phyloP scores from a whole-genome alignment of 1,140 invertebrate species.

The Pachyrhynchus sulphureomaculatus region DNA sequence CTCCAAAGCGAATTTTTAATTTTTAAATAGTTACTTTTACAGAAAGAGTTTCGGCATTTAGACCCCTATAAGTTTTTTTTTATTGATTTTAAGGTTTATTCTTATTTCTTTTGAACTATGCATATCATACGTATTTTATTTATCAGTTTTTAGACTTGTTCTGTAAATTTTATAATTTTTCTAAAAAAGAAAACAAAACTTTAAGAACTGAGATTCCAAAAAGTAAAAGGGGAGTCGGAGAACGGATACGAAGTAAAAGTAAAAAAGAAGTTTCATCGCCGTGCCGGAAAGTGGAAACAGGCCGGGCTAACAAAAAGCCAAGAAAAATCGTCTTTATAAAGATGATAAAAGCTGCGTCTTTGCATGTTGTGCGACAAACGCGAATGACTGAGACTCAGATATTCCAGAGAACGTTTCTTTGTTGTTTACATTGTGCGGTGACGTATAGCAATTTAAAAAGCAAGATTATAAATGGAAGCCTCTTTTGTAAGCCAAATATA shows the following conservation, averaged over 20 bases:
- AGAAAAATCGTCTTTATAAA: conserved; percentile 52
- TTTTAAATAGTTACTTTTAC: too few relatives aligned
- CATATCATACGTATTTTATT: too few relatives aligned
- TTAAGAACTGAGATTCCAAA: too few relatives aligned
- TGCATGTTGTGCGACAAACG: conserved; percentile 50
- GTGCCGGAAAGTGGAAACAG: conserved; percentile 43
- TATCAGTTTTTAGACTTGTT: too few relatives aligned
- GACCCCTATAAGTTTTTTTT: too few relatives aligned
- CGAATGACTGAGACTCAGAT: conserved; percentile 49
- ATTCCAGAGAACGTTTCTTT: conserved; percentile 49
- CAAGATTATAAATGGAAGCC: conserved; percentile 46
- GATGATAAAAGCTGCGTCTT: conserved; percentile 51
- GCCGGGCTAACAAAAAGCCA: conserved; percentile 46
- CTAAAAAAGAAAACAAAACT: too few relatives aligned
- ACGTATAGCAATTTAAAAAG: conserved; percentile 42
- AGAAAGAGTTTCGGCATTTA: too few relatives aligned
- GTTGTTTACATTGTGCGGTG: conserved; percentile 49
- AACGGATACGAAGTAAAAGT: conserved; percentile 12
- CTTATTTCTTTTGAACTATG: too few relatives aligned
- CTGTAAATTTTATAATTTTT: too few relatives aligned
- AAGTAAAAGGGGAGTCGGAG: too few relatives aligned
- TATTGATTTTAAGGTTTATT: too few relatives aligned
- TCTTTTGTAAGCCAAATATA: conserved; percentile 47
- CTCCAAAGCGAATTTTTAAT: too few relatives aligned
- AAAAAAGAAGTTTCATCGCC: conserved; percentile 21